Conservation (phyloP, 2,113 vertebrate species). For the Melanocharis versteri region DNA sequence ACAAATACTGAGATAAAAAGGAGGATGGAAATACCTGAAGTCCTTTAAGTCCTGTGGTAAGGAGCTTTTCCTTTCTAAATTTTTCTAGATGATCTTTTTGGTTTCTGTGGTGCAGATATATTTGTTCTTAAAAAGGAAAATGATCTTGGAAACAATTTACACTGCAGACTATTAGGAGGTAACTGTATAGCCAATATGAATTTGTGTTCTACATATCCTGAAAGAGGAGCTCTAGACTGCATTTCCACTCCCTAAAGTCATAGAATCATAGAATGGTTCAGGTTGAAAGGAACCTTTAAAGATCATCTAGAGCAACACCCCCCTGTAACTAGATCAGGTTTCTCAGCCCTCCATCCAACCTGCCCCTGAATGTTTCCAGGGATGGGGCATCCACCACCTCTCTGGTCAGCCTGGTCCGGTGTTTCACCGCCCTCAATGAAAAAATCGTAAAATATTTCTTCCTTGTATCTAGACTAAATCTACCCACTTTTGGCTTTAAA, state of each 20-base stretch:
- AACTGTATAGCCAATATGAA: accelerated
- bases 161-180: background rate
- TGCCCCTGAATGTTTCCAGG: background rate
- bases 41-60: background rate
- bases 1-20: background rate
- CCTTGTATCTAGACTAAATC: background rate
- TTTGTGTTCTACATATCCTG: background rate
- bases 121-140: background rate
- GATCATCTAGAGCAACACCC: accelerated
- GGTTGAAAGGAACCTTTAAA: background rate
- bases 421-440: background rate
- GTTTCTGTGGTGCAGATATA: background rate
- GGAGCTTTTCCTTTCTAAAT: background rate
- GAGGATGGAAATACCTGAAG: background rate
- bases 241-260: background rate
- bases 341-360: accelerated
- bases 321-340: background rate
- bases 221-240: background rate
- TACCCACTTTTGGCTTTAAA: background rate
- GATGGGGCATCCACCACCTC: background rate
- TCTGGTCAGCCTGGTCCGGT: background rate
- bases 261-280: background rate
- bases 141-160: background rate
- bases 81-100: background rate
- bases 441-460: accelerated